Percentiles rank a stretch among this genome's conserved stretches.
These are phyloP conservation scores for Junco hyemalis DNA, from an alignment of 2,113 vertebrate genomes.

Conservation along the genomic window DNA sequence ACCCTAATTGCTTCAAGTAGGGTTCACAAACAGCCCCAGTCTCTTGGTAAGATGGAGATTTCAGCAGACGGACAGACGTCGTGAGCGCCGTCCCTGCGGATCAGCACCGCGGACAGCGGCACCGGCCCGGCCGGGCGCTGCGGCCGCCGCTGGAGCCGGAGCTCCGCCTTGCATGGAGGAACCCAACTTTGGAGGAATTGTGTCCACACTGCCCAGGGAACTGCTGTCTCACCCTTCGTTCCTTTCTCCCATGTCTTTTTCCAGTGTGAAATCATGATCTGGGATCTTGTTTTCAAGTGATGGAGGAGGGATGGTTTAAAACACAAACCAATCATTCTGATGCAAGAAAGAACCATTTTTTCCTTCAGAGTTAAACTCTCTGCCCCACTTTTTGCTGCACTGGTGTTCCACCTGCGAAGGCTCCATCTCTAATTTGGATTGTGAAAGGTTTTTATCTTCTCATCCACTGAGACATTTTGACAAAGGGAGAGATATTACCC, in stretches of 20 bases:
- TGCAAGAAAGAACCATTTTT: rapidly evolving
- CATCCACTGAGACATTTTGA: background rate
- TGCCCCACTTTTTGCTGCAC: background rate
- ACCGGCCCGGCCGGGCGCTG: background rate
- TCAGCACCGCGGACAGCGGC: constrained; percentile 75
- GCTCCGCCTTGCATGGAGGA: rapidly evolving
- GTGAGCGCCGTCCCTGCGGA: background rate
- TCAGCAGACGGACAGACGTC: rapidly evolving
- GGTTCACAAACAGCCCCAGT: background rate
- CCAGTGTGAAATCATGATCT: background rate
- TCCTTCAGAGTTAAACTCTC: background rate
- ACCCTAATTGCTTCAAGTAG: background rate
- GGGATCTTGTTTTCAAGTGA: background rate
- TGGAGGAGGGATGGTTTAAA: background rate
- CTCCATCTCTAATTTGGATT: background rate
- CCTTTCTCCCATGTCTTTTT: background rate
- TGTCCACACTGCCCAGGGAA: background rate
- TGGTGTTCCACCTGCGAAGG: background rate
- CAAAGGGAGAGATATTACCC: background rate
- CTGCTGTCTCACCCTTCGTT: background rate
- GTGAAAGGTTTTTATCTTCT: background rate
- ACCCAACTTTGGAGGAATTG: rapidly evolving
- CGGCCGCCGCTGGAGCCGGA: background rate
- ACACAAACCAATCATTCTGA: rapidly evolving
- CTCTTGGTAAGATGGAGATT: rapidly evolving